phyloP scores from a whole-genome alignment of 1,140 invertebrate species.

The Fopius arisanus region DNA sequence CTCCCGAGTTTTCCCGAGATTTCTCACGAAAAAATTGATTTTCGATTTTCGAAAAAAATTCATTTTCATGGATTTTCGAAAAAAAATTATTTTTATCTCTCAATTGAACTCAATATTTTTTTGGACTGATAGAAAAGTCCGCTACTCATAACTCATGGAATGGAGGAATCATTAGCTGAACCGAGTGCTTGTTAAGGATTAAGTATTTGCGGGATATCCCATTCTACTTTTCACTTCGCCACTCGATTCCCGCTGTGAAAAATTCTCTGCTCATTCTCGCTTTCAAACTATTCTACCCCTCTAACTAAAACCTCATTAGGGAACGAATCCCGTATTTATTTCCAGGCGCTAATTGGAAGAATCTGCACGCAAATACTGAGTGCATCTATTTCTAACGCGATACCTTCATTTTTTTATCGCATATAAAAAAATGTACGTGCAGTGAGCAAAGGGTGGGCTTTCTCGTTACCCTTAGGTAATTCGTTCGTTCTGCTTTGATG shows the following conservation, averaged over 20 bases:
- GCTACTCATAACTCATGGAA: no score
- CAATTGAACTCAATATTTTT: no score
- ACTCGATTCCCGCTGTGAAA: not conserved
- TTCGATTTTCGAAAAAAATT: no score
- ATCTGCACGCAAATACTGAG: not conserved
- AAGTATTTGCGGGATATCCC: not conserved
- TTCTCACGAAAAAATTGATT: no score
- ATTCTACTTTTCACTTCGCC: not conserved
- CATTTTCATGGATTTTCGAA: no score
- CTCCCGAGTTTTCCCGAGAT: no score
- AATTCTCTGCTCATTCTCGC: not conserved
- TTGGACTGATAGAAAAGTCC: no score
- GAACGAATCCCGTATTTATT: conserved; percentile 9
- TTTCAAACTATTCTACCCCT: not conserved
- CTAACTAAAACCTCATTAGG: not conserved
- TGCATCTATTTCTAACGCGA: not conserved
- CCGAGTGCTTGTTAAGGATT: not conserved
- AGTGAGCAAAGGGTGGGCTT: not conserved
- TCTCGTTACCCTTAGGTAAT: not conserved
- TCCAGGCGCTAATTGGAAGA: not conserved
- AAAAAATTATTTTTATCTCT: no score
- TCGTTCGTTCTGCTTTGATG: not conserved
- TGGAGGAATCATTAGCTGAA: not conserved
- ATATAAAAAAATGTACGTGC: not conserved
- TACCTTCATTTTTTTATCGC: not conserved